phyloP scores from a whole-genome alignment of 2,888 invertebrate species.

The Eumerus sabulonum region DNA sequence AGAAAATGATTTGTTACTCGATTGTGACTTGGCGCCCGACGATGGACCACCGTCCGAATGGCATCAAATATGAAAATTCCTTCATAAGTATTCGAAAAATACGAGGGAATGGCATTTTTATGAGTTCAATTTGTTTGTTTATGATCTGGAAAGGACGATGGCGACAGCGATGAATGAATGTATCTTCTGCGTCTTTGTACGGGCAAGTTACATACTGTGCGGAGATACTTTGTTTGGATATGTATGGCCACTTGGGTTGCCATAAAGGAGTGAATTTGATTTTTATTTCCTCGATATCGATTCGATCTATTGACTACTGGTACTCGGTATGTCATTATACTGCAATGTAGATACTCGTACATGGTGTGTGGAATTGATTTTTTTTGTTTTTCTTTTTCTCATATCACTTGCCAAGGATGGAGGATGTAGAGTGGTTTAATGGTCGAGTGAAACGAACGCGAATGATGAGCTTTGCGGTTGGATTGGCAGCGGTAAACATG shows the following conservation, averaged over 20 bases:
- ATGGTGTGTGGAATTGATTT: conserved; percentile 15
- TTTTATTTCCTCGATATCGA: conserved; percentile 40
- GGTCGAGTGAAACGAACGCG: not conserved
- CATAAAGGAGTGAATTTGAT: conserved; percentile 35
- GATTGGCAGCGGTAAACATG: conserved; percentile 29
- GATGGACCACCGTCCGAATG: not conserved
- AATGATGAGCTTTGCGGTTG: conserved; percentile 51
- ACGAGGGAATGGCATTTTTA: conserved; percentile 33
- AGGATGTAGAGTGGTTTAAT: too few species aligned
- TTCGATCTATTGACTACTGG: conserved; percentile 23
- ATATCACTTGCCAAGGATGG: too few species aligned
- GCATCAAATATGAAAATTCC: conserved; percentile 41
- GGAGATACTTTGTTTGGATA: conserved; percentile 1
- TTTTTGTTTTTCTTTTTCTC: not conserved
- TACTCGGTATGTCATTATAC: conserved; percentile 19
- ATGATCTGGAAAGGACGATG: conserved; percentile 10
- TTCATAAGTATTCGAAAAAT: conserved; percentile 12
- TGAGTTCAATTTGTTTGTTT: conserved; percentile 49
- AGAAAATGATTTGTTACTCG: conserved; percentile 63
- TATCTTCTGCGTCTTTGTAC: too few species aligned
- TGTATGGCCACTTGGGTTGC: conserved; percentile 4
- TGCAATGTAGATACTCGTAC: conserved; percentile 2
- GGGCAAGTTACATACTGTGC: not conserved
- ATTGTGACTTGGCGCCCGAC: conserved; percentile 51
- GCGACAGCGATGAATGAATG: too few species aligned